Evolutionary conservation across 2,113 vertebrate species (phyloP), one percentile per base, ranked within the genome.

Genomic region (Passer montanus): DNA sequence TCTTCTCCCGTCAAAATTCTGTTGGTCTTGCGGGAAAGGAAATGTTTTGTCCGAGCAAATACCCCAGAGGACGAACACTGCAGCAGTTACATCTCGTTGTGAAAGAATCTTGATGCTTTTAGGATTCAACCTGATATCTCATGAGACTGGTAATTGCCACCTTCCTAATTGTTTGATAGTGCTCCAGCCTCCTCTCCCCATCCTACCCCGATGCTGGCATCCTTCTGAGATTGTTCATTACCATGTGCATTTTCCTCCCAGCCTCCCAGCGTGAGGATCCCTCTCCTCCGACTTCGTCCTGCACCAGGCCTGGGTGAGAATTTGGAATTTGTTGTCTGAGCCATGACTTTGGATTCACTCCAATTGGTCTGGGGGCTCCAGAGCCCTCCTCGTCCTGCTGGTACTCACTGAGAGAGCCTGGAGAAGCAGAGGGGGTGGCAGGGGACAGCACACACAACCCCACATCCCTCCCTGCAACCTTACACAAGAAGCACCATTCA

Each of bases 41-140:
- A 94, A 91, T 95, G 94, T 69, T 94, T 76, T 50, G 49, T 52
- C 67, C 7, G 0, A 49, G 60, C 2, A 1, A 96, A 95, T 88
- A 49, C 55, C 74, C 92, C 85, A 88, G 96, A 91, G 94, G 88
- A 85, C 0, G 1, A 28, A 46, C 17, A 1, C n/a, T 87, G 90
- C 84, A 89, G 74, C 74, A 53, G 75, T 74, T 89, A 4, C 35
- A 56, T 87, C 81, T 96, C 3, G 1, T 66, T 44, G 49, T 60
- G 90, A 87, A 95, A 94, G 70, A 89, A 91, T 76, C n/a, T 49
- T 2, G 9, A 87, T 93, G 95, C 94, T 95, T 96, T 97, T 91
- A 97, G 78, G 81, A n/a, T 91, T 75, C 58, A 52, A 82, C 63
- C 62, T 82, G 66, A 76, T 60, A 28, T 43, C 84, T 94, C 90